Evolutionary conservation across 2,888 invertebrate genomes (phyloP), one percentile per base, ranked within the genome.

Genomic region (Pseudolycoriella hygida): DNA sequence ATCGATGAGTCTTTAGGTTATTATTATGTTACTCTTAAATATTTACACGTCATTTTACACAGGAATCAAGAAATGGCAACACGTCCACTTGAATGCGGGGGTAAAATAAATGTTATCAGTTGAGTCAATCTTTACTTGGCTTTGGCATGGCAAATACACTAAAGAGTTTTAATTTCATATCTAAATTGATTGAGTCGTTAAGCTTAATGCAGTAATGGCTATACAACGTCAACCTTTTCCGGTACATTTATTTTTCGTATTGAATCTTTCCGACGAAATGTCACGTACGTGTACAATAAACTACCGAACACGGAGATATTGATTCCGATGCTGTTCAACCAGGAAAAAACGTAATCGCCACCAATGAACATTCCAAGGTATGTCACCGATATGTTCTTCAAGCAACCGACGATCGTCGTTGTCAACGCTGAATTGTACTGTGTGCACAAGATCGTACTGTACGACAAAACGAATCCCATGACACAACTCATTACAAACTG

Each of bases 341-440:
- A 80, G 2, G 87, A 83, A 64, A 94, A 98, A 49, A 94, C 77
- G 66, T 98, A 98, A 65, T 98, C 98, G 12, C 96, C 97, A 40
- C 96, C 97, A 47, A 97, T 85, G 39, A 94, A 77, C 96, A 98
- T 98, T 20, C 97, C 97, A 51, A 93, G 70, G 67, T 98, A 98
- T 1, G 98, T 98, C 3, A 98, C 88, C 53, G 92, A 76, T 53
- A 98, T 86, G 67, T 98, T 98, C 70, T 98, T 98, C 46, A 98
- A 71, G 58, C 97, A 96, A 4, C 98, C 98, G 52, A 98, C 89
- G 48, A 98, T 94, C 4, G 96, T 94, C 1, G 98, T 98, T 0
- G 98, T 98, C 42, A 98, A 70, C n/a, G 98, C 96, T 47, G 96
- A 96, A 66, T 98, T 98, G 63, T 87, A 79, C 56, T 86, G 80